Evolutionary conservation across 2,888 invertebrate genomes (phyloP).

Genomic region (Oithona nana): DNA sequence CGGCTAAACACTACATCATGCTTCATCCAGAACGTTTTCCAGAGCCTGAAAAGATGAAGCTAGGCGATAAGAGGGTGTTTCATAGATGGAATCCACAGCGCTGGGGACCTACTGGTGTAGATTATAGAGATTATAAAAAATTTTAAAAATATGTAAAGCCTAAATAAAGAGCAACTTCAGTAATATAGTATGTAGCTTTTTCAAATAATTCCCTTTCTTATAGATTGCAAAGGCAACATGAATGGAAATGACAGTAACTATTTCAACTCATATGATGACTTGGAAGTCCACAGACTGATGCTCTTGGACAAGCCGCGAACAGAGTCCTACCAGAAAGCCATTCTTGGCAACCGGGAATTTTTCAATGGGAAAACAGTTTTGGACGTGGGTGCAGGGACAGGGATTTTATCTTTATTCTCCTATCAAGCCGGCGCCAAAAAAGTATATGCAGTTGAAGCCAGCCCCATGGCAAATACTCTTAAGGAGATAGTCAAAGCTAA

Average conservation of each 20-base stretch:
- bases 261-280: conserved; percentile 50
- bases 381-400: conserved; percentile 32
- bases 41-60: conserved; percentile 6
- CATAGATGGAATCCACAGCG: background rate
- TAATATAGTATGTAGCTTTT: no score
- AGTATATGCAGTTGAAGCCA: conserved; percentile 69
- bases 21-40: conserved; percentile 4
- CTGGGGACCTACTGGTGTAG: no score
- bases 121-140: no score
- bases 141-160: no score
- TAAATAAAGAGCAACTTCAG: no score
- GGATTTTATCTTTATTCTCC: conserved; percentile 72
- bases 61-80: background rate
- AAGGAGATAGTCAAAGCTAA: conserved; percentile 49
- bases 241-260: no score
- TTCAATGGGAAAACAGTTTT: conserved; percentile 45
- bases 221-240: no score
- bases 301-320: conserved; percentile 54
- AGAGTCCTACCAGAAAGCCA: conserved; percentile 57
- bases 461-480: conserved; percentile 44
- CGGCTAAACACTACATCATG: background rate
- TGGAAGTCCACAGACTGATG: conserved; percentile 62
- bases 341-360: conserved; percentile 37
- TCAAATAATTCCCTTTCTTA: no score
- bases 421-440: conserved; percentile 72